phyloP scores from a whole-genome alignment of 2,888 invertebrate species.

The Patella depressa region DNA sequence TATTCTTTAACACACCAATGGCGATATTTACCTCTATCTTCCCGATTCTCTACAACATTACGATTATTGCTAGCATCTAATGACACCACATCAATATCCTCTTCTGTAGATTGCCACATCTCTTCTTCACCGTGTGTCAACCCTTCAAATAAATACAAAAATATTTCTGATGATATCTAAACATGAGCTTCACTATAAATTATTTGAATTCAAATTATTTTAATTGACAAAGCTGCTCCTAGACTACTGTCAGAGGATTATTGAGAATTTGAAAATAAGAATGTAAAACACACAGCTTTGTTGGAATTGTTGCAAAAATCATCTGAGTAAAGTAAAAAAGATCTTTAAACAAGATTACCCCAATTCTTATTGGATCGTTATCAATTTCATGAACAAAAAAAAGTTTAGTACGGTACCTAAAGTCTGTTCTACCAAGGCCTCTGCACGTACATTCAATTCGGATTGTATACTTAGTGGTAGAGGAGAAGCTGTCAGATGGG shows the following conservation, averaged over 20 bases:
- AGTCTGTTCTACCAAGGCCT: constrained; percentile 56
- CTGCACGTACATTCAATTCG: constrained; percentile 53
- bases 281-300: too few relatives aligned
- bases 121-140: constrained; percentile 23
- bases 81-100: constrained; percentile 44
- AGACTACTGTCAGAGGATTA: too few relatives aligned
- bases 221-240: too few relatives aligned
- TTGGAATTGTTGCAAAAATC: not conserved
- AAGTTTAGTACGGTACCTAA: constrained; percentile 36
- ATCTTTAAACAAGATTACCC: not conserved
- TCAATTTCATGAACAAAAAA: too few relatives aligned
- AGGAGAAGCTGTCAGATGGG: constrained; percentile 8
- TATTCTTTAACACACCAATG: too few relatives aligned
- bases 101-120: constrained; percentile 39
- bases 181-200: too few relatives aligned
- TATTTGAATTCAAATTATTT: too few relatives aligned
- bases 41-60: not conserved
- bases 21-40: constrained; percentile 6
- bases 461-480: constrained; percentile 17
- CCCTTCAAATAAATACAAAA: not conserved
- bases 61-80: constrained; percentile 29
- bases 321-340: not conserved
- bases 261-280: too few relatives aligned
- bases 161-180: too few relatives aligned
- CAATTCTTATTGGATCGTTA: constrained; percentile 12